Conservation (phyloP, 2,888 invertebrate species). For the Lasioglossum zephyrum region DNA sequence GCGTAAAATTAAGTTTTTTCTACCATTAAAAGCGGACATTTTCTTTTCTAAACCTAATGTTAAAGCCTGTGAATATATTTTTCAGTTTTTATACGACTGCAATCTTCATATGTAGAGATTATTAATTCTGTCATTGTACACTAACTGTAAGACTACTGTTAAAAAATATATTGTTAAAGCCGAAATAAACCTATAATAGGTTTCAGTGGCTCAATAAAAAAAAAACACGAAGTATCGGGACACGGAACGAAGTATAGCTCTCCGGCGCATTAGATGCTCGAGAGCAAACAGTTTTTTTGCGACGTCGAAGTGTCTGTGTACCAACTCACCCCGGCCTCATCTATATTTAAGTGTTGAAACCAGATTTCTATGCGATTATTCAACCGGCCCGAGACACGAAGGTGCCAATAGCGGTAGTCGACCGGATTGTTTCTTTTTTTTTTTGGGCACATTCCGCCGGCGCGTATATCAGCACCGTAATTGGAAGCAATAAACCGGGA, state of each 20-base stretch:
- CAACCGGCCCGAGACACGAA: not conserved
- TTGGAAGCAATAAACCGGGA: not conserved
- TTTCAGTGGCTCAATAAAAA: no score
- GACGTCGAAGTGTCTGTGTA: not conserved
- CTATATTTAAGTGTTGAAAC: not conserved
- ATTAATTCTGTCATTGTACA: no score
- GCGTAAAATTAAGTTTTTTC: no score
- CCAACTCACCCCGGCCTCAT: not conserved
- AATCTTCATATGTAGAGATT: no score
- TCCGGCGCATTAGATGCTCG: not conserved
- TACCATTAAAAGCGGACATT: no score
- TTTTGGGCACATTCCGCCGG: not conserved
- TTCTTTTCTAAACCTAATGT: no score
- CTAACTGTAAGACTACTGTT: no score
- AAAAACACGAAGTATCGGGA: not conserved
- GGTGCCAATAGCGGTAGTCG: not conserved
- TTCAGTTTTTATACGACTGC: no score
- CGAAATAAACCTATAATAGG: no score
- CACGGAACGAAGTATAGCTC: not conserved
- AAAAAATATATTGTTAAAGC: no score
- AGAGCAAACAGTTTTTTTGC: not conserved
- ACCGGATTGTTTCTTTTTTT: not conserved
- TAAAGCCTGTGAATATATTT: no score
- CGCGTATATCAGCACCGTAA: slow-evolving; percentile 1
- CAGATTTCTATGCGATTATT: not conserved